phyloP scores from a whole-genome alignment of 1,140 invertebrate genomes.

The Caenorhabditis tropicalis region DNA sequence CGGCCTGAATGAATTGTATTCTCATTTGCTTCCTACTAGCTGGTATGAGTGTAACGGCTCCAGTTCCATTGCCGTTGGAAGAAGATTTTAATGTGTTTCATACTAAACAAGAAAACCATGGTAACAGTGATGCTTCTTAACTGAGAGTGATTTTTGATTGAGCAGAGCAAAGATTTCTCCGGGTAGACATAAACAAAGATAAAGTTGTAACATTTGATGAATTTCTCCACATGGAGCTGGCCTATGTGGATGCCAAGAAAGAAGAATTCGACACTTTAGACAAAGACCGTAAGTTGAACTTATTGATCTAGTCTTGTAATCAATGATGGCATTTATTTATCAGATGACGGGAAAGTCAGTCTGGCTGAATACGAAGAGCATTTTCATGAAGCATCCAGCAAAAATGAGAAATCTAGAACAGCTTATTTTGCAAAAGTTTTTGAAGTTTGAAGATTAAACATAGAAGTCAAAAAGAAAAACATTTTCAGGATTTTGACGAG shows the following conservation, averaged over 20 bases:
- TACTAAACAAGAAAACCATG: constrained; percentile 42
- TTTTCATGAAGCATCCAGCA: constrained; percentile 17
- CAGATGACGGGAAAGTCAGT: constrained; percentile 48
- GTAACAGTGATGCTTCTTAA: not conserved
- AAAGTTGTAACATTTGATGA: constrained; percentile 46
- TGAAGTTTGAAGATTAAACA: not conserved
- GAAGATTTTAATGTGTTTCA: constrained; percentile 43
- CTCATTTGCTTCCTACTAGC: not conserved
- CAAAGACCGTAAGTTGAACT: constrained; percentile 35
- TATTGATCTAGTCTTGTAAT: not conserved
- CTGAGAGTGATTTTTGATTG: not conserved
- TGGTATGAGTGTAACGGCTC: not conserved
- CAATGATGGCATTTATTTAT: not conserved
- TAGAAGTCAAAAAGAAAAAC: not conserved
- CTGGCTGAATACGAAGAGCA: constrained; percentile 50
- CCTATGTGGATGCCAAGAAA: constrained; percentile 53
- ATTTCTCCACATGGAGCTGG: constrained; percentile 53
- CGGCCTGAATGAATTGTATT: not conserved
- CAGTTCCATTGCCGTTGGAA: not conserved
- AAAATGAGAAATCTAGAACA: constrained; percentile 36
- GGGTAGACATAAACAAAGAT: constrained; percentile 41
- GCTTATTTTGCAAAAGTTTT: constrained; percentile 54
- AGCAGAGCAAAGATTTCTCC: constrained; percentile 44
- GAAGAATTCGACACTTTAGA: constrained; percentile 52
- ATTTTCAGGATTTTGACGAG: constrained; percentile 50